Evolutionary conservation across 2,797 vertebrate genomes (phyloP).

Genomic region (Nyctibius grandis): DNA sequence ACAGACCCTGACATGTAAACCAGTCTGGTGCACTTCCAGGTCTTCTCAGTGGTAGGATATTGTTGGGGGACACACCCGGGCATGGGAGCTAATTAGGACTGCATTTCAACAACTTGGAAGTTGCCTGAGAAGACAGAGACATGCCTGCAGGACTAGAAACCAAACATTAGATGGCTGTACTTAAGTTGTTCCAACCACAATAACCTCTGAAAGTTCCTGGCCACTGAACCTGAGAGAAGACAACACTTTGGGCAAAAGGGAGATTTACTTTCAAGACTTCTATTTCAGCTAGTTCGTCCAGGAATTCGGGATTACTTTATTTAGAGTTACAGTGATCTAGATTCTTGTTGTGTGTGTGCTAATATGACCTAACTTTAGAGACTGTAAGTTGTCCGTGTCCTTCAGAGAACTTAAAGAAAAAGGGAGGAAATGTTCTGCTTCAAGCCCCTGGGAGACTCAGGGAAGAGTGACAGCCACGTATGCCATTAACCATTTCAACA

Average conservation of each 20-base stretch:
- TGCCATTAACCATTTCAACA: background rate
- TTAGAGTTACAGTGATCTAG: background rate
- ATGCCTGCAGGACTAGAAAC: background rate
- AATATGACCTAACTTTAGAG: background rate
- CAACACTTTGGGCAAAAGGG: accelerated
- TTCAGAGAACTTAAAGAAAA: background rate
- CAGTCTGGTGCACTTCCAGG: background rate
- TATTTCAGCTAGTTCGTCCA: background rate
- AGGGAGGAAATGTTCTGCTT: background rate
- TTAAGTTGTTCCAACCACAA: background rate
- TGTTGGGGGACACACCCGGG: background rate
- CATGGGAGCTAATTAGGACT: background rate
- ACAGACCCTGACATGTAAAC: background rate
- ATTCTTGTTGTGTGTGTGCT: background rate
- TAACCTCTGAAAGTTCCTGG: background rate
- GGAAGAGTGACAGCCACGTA: background rate
- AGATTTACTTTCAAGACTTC: background rate
- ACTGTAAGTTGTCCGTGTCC: background rate
- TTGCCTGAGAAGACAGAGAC: background rate
- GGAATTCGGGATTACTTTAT: background rate
- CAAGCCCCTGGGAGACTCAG: background rate
- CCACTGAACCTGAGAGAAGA: background rate
- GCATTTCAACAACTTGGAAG: background rate
- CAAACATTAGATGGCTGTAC: background rate
- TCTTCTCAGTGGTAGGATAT: background rate